phyloP scores from a whole-genome alignment of 2,797 vertebrate species.

The Myripristis murdjan region DNA sequence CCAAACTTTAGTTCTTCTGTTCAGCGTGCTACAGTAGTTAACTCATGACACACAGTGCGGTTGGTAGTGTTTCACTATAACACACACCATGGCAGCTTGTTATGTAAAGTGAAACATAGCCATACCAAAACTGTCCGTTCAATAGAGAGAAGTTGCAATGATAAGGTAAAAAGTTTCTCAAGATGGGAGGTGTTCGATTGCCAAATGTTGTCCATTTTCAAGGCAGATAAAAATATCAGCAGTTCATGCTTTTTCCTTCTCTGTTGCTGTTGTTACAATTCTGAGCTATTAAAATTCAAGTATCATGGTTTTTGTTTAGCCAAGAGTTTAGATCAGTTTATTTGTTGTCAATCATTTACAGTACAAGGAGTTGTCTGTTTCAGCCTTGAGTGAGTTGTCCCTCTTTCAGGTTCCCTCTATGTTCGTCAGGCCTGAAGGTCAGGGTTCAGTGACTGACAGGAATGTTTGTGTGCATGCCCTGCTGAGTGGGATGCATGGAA shows the following conservation, averaged over 20 bases:
- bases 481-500: conserved; percentile 73
- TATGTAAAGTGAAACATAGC: conserved; percentile 42
- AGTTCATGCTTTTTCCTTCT: not conserved
- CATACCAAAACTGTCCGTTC: conserved; percentile 51
- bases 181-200: conserved; percentile 22
- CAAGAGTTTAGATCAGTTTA: not conserved
- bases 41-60: conserved; percentile 25
- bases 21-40: conserved; percentile 27
- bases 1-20: conserved; percentile 28
- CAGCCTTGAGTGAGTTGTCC: conserved; percentile 27
- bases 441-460: conserved; percentile 83
- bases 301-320: conserved; percentile 1
- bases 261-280: not conserved
- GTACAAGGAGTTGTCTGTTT: conserved; percentile 7
- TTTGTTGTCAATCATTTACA: conserved; percentile 56
- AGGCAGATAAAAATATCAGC: conserved; percentile 7
- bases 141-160: conserved; percentile 8
- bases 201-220: conserved; percentile 6
- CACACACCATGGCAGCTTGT: conserved; percentile 36
- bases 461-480: conserved; percentile 80
- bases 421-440: conserved; percentile 59
- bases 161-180: conserved; percentile 2
- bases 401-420: conserved; percentile 34
- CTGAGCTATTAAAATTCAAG: not conserved
- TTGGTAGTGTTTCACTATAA: conserved; percentile 15